Evolutionary conservation across 92 coral and sea anemone genomes (phyloP).

Genomic region (Zoanthus gigantus): DNA sequence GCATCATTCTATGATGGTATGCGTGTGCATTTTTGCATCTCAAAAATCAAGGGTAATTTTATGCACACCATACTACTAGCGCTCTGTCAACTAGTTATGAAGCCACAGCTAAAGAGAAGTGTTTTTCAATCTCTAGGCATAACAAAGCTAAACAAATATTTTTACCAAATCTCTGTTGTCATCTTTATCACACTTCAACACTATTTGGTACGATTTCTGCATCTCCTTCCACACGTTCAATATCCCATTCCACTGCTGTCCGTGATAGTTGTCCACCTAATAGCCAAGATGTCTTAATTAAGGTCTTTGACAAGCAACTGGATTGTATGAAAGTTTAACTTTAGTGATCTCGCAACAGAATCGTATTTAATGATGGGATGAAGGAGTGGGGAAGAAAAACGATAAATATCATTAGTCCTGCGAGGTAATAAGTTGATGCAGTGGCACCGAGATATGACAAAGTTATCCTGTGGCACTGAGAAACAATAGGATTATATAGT

Average conservation of each 20-base stretch:
- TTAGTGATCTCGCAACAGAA: background rate
- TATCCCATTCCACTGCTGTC: conserved; percentile 70
- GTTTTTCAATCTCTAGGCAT: no score
- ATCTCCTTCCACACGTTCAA: conserved; percentile 58
- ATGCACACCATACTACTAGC: no score
- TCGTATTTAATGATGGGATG: background rate
- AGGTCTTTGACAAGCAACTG: background rate
- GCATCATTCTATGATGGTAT: no score
- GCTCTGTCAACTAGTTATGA: no score
- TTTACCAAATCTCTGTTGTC: conserved; percentile 61
- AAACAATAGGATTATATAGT: no score
- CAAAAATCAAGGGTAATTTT: no score
- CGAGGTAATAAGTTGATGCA: no score
- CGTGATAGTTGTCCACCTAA: conserved; percentile 72
- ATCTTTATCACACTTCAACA: conserved; percentile 61
- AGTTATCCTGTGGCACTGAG: no score
- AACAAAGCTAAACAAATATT: background rate
- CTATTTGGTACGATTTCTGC: conserved; percentile 55
- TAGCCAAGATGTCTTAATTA: background rate
- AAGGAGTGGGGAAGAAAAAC: background rate
- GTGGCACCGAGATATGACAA: no score
- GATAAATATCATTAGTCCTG: no score
- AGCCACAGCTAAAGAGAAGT: no score
- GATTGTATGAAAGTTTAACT: background rate
- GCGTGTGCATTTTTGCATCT: no score